Percentiles rank a stretch among this genome's conserved stretches.
Evolutionary conservation across 2,888 invertebrate genomes (phyloP).

Genomic region (Drosophila macrothrix): DNA sequence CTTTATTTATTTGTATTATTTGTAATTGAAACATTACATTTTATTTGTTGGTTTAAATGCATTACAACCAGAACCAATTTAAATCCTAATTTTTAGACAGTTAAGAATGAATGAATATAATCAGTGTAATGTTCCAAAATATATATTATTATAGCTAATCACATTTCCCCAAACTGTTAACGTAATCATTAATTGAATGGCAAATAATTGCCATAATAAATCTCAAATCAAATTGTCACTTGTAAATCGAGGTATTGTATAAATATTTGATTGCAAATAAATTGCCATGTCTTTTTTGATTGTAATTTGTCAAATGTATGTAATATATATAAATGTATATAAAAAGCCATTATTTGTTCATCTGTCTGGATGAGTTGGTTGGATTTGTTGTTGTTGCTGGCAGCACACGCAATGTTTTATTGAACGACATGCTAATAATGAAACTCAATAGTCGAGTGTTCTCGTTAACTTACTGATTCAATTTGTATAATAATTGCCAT

Average conservation of each 20-base stretch:
- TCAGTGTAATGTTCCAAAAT: not conserved
- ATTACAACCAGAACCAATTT: not conserved
- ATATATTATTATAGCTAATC: not conserved
- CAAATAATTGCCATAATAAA: not conserved
- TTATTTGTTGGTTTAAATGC: not conserved
- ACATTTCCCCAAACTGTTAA: not conserved
- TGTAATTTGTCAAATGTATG: constrained; percentile 3
- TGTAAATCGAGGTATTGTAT: not conserved
- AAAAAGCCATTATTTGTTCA: constrained; percentile 28
- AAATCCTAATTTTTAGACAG: not conserved
- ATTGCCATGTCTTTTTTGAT: not conserved
- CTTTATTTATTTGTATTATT: not conserved
- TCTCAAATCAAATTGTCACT: not conserved
- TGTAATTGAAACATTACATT: not conserved
- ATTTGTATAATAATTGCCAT: constrained; percentile 44
- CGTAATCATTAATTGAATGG: not conserved
- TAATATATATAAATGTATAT: not conserved
- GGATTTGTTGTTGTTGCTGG: not conserved
- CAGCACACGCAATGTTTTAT: constrained; percentile 7
- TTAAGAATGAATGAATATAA: not conserved
- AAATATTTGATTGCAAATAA: constrained; percentile 23
- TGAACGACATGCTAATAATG: constrained; percentile 55
- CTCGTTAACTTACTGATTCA: constrained; percentile 52
- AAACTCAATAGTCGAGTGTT: constrained; percentile 46
- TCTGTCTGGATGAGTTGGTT: constrained; percentile 31